Conservation (phyloP, 2,797 vertebrate genomes). For the Enteromius fasciolatus region DNA sequence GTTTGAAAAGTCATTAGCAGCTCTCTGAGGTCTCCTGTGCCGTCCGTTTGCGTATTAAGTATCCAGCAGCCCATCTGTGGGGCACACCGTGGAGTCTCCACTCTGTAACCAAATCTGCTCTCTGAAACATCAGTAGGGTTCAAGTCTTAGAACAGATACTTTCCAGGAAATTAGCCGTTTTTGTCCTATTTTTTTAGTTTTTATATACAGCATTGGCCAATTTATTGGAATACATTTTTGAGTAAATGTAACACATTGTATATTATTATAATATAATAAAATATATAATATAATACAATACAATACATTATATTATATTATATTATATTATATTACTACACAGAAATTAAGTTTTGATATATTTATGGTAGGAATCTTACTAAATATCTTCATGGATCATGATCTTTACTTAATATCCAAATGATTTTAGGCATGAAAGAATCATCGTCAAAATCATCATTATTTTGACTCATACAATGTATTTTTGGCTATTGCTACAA, state of each 20-base stretch:
- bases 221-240: too few species aligned
- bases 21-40: conserved; percentile 66
- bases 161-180: conserved; percentile 10
- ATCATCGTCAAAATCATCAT: too few species aligned
- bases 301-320: too few species aligned
- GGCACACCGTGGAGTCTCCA: conserved; percentile 9
- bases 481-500: too few species aligned
- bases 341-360: not conserved
- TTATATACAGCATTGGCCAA: not conserved
- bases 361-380: too few species aligned
- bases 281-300: too few species aligned
- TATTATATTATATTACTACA: not conserved
- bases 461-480: too few species aligned
- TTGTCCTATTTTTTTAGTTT: not conserved
- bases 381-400: too few species aligned
- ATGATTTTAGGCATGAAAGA: too few species aligned
- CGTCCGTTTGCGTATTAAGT: conserved; percentile 76
- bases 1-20: conserved; percentile 72
- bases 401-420: too few species aligned
- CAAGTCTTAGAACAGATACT: not conserved
- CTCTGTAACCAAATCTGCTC: conserved; percentile 35
- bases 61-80: conserved; percentile 76
- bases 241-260: not conserved
- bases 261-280: not conserved
- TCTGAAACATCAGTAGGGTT: conserved; percentile 38